Evolutionary conservation across 2,888 invertebrate genomes (phyloP).

Genomic region (Synanthedon formicaeformis): DNA sequence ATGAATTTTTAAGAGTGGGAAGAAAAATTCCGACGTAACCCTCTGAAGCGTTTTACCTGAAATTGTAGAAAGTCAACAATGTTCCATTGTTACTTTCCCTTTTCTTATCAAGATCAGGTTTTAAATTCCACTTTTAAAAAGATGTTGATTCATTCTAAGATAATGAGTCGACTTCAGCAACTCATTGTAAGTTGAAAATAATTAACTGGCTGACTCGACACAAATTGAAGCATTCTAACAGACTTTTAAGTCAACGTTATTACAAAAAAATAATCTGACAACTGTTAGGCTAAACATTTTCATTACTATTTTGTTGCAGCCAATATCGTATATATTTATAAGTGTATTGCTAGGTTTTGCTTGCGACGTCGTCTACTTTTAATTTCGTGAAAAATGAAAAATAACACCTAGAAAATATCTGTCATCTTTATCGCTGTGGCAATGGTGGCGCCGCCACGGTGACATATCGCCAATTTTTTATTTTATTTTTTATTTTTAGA

Average conservation of each 20-base stretch:
- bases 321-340: too few species aligned
- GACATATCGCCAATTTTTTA: too few species aligned
- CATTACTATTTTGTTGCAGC: too few species aligned
- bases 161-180: constrained; percentile 32
- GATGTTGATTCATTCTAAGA: constrained; percentile 9
- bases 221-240: constrained; percentile 27
- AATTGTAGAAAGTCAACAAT: background rate
- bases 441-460: too few species aligned
- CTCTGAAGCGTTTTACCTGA: background rate
- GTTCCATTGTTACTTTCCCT: background rate
- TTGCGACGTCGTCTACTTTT: too few species aligned
- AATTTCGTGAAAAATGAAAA: too few species aligned
- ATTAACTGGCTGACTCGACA: constrained; percentile 63
- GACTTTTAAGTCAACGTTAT: constrained; percentile 28
- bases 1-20: constrained; percentile 5
- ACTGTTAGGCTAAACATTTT: too few species aligned
- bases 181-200: constrained; percentile 58
- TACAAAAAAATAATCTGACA: constrained; percentile 10
- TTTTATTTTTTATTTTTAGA: too few species aligned
- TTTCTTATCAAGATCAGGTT: background rate
- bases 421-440: too few species aligned
- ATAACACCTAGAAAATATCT: too few species aligned
- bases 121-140: constrained; percentile 1
- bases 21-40: constrained; percentile 6
- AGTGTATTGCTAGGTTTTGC: too few species aligned